Evolutionary conservation across 2,888 invertebrate genomes (phyloP).

Genomic region (Leptarthrus brevirostris): DNA sequence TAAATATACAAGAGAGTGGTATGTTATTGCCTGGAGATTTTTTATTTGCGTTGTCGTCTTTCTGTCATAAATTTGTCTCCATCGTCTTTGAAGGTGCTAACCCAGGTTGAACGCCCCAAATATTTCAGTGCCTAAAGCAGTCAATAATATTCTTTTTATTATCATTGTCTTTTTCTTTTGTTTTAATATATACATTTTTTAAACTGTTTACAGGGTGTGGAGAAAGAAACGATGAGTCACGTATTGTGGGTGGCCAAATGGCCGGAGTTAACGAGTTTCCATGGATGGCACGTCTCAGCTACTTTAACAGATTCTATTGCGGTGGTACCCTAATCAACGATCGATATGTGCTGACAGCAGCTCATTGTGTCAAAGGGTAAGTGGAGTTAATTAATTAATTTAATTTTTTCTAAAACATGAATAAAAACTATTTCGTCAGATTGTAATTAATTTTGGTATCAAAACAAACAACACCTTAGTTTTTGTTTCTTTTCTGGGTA

Average conservation of each 20-base stretch:
- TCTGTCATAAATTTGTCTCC: not conserved
- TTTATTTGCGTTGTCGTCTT: too few relatives aligned
- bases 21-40: not conserved
- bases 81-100: not conserved
- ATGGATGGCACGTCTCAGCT: conserved; percentile 88
- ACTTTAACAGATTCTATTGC: conserved; percentile 90
- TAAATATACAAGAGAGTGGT: not conserved
- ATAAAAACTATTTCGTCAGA: not conserved
- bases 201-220: conserved; percentile 77
- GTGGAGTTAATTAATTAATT: conserved; percentile 51
- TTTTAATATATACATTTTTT: conserved; percentile 16
- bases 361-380: conserved; percentile 91
- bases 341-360: conserved; percentile 87
- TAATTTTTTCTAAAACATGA: not conserved
- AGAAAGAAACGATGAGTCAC: conserved; percentile 81
- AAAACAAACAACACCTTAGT: not conserved
- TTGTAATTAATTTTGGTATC: too few relatives aligned
- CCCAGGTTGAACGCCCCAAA: conserved; percentile 25
- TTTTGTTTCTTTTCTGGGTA: too few relatives aligned
- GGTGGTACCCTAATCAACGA: conserved; percentile 90
- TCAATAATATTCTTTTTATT: not conserved
- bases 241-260: conserved; percentile 85
- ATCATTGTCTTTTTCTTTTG: not conserved
- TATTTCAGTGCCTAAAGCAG: not conserved
- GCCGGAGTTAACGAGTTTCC: conserved; percentile 85